Percentiles rank a stretch among this genome's conserved stretches.
Conservation (phyloP, 2,113 vertebrate species). For the Ciconia boyciana region DNA sequence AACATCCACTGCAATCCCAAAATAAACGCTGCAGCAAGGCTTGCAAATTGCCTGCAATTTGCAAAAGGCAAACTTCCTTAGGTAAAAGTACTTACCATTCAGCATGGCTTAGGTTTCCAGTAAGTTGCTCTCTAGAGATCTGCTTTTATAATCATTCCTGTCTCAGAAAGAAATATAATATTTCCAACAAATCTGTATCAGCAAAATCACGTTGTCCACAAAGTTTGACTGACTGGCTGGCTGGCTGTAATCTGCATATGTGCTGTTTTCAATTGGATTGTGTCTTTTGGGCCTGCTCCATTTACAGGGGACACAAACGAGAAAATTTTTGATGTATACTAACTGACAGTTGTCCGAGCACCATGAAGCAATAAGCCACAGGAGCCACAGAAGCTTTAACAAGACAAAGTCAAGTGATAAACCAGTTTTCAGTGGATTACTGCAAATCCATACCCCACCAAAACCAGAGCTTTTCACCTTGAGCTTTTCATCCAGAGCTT, state of each 20-base stretch:
- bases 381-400: conserved; percentile 27
- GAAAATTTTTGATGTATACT: background rate
- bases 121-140: background rate
- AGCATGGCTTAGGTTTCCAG: conserved; percentile 1
- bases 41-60: conserved; percentile 9
- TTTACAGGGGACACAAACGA: background rate
- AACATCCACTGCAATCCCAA: background rate
- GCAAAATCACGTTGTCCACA: background rate
- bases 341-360: conserved; percentile 6
- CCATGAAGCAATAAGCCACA: conserved; percentile 18
- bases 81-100: conserved; percentile 10
- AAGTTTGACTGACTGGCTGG: background rate
- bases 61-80: conserved; percentile 13
- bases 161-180: background rate
- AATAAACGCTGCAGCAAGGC: background rate
- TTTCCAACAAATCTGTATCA: background rate
- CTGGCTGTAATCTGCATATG: background rate
- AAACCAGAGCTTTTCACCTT: conserved; percentile 36
- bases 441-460: conserved; percentile 21
- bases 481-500: too few species aligned
- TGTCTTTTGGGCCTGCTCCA: background rate
- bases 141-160: conserved; percentile 25
- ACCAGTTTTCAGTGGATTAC: conserved; percentile 31
- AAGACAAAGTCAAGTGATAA: conserved; percentile 27
- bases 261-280: background rate